These are phyloP conservation scores for Chiloscyllium punctatum DNA, from an alignment of 2,797 vertebrate species.

Conservation along the genomic window DNA sequence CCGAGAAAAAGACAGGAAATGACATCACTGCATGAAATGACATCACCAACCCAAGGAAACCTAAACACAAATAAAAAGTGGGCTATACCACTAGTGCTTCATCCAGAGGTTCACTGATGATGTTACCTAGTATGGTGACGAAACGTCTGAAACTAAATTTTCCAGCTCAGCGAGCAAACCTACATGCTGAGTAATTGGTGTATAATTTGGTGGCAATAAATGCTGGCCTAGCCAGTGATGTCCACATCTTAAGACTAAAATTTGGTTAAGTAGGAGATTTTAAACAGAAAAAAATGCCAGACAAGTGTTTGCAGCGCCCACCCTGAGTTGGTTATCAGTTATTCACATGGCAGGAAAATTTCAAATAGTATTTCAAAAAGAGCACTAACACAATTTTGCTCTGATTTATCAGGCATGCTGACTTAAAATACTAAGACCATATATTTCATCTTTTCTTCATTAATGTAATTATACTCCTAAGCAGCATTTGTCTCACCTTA, in stretches of 20 bases:
- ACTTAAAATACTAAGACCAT: background rate
- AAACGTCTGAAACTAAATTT: too few relatives aligned
- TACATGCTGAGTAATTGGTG: background rate
- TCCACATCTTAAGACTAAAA: background rate
- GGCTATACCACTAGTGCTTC: too few relatives aligned
- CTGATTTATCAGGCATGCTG: background rate
- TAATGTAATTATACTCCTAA: background rate
- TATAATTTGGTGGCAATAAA: too few relatives aligned
- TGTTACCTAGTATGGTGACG: too few relatives aligned
- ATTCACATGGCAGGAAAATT: background rate
- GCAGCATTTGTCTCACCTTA: background rate
- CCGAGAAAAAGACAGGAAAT: too few relatives aligned
- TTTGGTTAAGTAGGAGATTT: background rate
- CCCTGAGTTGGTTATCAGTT: background rate
- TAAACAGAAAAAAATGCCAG: background rate
- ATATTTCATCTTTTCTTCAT: background rate
- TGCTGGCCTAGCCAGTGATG: too few relatives aligned
- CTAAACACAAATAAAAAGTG: too few relatives aligned
- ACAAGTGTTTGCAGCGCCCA: too few relatives aligned
- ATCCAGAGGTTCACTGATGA: too few relatives aligned
- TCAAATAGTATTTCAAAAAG: background rate
- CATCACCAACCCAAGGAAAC: too few relatives aligned
- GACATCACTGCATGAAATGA: too few relatives aligned
- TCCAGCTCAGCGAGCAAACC: too few relatives aligned
- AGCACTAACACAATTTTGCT: background rate